Evolutionary conservation across 2,113 vertebrate genomes (phyloP), one percentile per base, ranked within the genome.

Genomic region (Neolamprologus longior): DNA sequence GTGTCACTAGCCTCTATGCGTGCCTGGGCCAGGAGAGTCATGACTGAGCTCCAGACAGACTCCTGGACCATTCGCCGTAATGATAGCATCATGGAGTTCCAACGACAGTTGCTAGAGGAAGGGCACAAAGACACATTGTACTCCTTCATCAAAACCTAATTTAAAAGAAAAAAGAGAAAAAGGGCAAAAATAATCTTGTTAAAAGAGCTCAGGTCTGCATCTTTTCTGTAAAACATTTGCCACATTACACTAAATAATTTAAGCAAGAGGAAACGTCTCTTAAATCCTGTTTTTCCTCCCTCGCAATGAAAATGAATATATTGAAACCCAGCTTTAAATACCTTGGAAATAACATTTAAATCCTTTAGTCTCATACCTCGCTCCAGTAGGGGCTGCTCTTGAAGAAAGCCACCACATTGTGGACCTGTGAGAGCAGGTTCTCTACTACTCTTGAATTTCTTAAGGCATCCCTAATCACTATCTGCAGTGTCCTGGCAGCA

Each of bases 401-500:
- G 58, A 97, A 97, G 85, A 96, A 97, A 47, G 94, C 93, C 83
- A 96, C 94, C 12, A 97, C 93, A 1, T 96, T 95, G 68, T 95
- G 94, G 11, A 93, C 90, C 87, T 97, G 96, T 14, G 88, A 91
- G 5, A 97, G 92, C 42, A 96, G 68, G 78, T 96, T 95, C 84
- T 96, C 95, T 52, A 96, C 96, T 13, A 95, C 95, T 33, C 95
- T 91, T 15, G 96, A 97, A 82, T 89, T 94, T 91, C 95, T 96
- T 66, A 97, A 88, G 1, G 96, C 96, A 50, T 96, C 96, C 47
- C 93, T 95, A 68, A 97, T 96, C 26, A 96, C 96, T 26, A 88
- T 89, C 84, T 96, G 95, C 82, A 97, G 79, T 7, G 73, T 87
- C 42, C 52, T 89, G 33, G 89, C 92, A 14, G 95, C 81, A 85